These are phyloP conservation scores for Perithous albicinctus DNA, from an alignment of 2,888 invertebrate species.

Conservation along the genomic window DNA sequence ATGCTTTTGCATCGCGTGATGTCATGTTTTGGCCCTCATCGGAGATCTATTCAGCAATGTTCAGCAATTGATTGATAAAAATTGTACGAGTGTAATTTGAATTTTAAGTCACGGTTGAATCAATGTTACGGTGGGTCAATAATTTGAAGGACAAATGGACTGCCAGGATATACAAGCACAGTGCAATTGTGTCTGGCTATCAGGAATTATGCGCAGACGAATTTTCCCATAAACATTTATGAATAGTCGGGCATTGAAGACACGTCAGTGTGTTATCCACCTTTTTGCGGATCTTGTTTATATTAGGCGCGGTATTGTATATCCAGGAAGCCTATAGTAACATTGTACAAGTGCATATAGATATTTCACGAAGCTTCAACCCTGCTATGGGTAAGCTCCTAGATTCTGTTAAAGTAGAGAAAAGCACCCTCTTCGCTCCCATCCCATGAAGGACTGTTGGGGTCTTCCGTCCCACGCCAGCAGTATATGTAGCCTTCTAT, in stretches of 20 bases:
- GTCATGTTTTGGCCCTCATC: too few relatives aligned
- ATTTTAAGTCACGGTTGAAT: too few relatives aligned
- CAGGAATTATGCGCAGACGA: neutral
- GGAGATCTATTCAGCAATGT: too few relatives aligned
- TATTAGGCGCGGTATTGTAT: slow-evolving; percentile 3
- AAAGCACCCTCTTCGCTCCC: slow-evolving; percentile 46
- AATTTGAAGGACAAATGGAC: too few relatives aligned
- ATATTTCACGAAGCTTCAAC: slow-evolving; percentile 17
- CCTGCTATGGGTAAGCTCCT: slow-evolving; percentile 40
- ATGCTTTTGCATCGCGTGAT: too few relatives aligned
- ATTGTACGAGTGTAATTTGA: too few relatives aligned
- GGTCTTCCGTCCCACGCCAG: slow-evolving; percentile 35
- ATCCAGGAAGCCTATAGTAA: slow-evolving; percentile 14
- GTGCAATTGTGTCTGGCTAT: neutral
- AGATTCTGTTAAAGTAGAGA: slow-evolving; percentile 47
- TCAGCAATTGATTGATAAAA: too few relatives aligned
- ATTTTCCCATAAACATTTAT: neutral
- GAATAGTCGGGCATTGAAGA: too few relatives aligned
- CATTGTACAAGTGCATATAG: neutral
- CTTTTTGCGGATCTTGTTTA: slow-evolving; percentile 8
- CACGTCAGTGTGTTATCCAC: neutral
- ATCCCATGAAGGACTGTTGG: slow-evolving; percentile 10
- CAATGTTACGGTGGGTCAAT: too few relatives aligned
- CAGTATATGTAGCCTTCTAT: slow-evolving; percentile 35
- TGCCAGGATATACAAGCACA: too few relatives aligned